A percentile compares a stretch with the other conserved stretches of the same genome.
These are phyloP conservation scores for Lycopodina hypogea DNA, from an alignment of 37 sponge, comb jelly and placozoan genomes.

Conservation along the genomic window DNA sequence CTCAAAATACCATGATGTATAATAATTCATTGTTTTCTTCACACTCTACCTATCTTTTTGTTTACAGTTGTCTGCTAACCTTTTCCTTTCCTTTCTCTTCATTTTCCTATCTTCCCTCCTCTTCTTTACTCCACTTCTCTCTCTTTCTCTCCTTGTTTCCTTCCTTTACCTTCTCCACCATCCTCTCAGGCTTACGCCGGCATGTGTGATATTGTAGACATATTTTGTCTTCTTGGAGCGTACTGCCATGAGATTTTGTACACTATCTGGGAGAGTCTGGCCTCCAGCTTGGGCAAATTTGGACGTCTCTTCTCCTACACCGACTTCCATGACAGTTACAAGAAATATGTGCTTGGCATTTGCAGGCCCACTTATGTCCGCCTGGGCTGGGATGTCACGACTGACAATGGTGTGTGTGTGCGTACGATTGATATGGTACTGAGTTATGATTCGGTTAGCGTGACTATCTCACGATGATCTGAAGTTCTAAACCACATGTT, in stretches of 20 bases:
- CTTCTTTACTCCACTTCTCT: no score
- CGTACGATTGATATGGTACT: background rate
- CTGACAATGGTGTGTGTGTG: constrained; percentile 45
- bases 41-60: no score
- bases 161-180: no score
- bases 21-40: no score
- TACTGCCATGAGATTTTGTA: constrained; percentile 73
- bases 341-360: constrained; percentile 54
- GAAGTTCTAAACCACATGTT: no score
- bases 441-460: no score
- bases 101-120: no score
- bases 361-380: constrained; percentile 61
- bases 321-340: constrained; percentile 56
- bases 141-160: no score
- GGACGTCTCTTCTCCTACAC: constrained; percentile 48
- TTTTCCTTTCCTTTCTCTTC: no score
- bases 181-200: constrained; percentile 63
- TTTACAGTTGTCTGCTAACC: no score
- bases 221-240: constrained; percentile 56
- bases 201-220: constrained; percentile 63
- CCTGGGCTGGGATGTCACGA: constrained; percentile 85
- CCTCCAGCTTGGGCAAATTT: constrained; percentile 27
- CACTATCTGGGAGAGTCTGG: constrained; percentile 88
- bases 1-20: no score
- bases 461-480: no score